phyloP scores from a whole-genome alignment of 2,113 vertebrate genomes.

The Hirundichthys speculiger region DNA sequence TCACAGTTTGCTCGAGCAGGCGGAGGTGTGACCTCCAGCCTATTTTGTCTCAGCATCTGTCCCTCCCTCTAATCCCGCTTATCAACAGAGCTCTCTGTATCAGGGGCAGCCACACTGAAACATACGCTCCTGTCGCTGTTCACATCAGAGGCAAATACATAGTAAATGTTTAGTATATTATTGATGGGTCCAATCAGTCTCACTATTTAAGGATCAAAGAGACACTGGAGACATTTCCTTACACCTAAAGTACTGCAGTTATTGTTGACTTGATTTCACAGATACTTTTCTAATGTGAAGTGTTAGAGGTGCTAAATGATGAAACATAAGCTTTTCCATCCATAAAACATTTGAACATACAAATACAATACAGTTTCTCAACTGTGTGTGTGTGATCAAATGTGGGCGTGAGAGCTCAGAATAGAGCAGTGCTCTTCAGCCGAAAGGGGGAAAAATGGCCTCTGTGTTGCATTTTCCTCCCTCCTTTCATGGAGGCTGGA shows the following conservation, averaged over 20 bases:
- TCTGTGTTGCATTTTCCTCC: constrained; percentile 63
- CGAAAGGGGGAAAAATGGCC: constrained; percentile 63
- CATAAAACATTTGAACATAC: neutral
- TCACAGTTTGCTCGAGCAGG: constrained; percentile 51
- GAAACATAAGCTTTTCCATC: constrained; percentile 1
- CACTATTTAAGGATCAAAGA: too few relatives aligned
- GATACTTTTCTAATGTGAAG: constrained; percentile 10
- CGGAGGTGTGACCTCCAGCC: constrained; percentile 76
- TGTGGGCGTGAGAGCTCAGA: constrained; percentile 9
- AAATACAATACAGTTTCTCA: neutral
- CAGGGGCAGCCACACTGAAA: constrained; percentile 67
- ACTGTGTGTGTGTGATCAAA: neutral
- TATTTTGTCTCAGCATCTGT: constrained; percentile 79
- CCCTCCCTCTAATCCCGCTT: constrained; percentile 80
- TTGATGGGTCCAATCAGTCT: too few relatives aligned
- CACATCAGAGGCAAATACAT: constrained; percentile 21
- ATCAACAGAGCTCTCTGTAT: constrained; percentile 72
- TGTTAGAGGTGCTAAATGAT: neutral
- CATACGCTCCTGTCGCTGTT: constrained; percentile 63
- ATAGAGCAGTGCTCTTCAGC: constrained; percentile 38
- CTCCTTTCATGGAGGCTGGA: constrained; percentile 62
- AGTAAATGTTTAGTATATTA: too few relatives aligned
- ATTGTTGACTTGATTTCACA: constrained; percentile 9
- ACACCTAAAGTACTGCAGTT: neutral
- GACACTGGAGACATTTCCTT: too few relatives aligned